Evolutionary conservation across 35 echinoderm and acorn worm species (phyloP).

Genomic region (Hemicentrotus pulcherrimus): DNA sequence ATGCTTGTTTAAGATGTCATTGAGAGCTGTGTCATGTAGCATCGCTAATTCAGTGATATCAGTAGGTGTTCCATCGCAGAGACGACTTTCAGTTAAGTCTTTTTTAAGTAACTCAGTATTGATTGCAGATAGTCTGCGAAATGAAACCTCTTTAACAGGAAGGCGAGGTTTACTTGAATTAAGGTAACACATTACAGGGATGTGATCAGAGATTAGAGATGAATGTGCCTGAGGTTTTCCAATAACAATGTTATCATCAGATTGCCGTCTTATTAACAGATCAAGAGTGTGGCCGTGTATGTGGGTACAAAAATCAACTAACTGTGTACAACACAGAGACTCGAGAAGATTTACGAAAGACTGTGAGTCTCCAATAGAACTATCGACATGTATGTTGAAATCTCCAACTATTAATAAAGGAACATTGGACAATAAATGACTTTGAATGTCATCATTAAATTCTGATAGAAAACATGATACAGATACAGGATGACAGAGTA

Average conservation of each 20-base stretch:
- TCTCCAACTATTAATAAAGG: conserved; percentile 40
- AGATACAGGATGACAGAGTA: conserved; percentile 1
- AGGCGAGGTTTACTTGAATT: conserved; percentile 21
- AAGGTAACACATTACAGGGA: conserved; percentile 44
- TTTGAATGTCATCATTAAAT: conserved; percentile 45
- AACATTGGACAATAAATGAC: conserved; percentile 35
- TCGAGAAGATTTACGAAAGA: conserved; percentile 42
- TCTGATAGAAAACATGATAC: not conserved
- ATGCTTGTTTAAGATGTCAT: conserved; percentile 25
- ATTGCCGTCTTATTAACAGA: conserved; percentile 25
- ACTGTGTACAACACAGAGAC: conserved; percentile 38
- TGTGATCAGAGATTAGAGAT: conserved; percentile 32
- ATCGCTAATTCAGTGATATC: conserved; percentile 32
- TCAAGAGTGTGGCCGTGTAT: conserved; percentile 23
- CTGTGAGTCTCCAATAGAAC: not conserved
- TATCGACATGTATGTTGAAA: conserved; percentile 39
- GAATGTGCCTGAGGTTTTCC: conserved; percentile 21
- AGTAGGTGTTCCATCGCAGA: conserved; percentile 12
- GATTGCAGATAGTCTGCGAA: conserved; percentile 46
- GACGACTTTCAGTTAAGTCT: conserved; percentile 35
- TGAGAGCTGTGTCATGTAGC: conserved; percentile 27
- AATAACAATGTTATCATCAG: not conserved
- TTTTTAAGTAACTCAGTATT: not conserved
- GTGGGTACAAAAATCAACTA: not conserved
- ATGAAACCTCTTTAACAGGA: conserved; percentile 9